phyloP scores from a whole-genome alignment of 1,140 invertebrate genomes.

The Drosophila lowei region DNA sequence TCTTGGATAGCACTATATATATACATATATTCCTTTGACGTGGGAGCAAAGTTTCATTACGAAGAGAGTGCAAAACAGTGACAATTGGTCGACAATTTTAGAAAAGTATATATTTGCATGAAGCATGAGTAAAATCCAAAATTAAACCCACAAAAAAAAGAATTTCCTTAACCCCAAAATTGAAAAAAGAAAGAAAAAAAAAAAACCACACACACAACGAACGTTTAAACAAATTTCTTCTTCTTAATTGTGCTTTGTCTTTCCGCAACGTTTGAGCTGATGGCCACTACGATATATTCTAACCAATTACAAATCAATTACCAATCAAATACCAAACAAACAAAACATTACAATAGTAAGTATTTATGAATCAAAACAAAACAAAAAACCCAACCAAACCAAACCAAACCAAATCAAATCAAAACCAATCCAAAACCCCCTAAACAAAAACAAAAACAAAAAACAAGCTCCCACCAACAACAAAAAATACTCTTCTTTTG shows the following conservation, averaged over 20 bases:
- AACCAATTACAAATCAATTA: slow-evolving; percentile 79
- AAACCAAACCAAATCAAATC: slow-evolving; percentile 14
- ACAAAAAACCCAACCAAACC: slow-evolving; percentile 24
- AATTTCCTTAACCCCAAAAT: slow-evolving; percentile 37
- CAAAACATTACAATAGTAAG: slow-evolving; percentile 72
- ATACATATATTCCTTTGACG: slow-evolving; percentile 50
- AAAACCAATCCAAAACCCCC: not conserved
- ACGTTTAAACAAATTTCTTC: slow-evolving; percentile 75
- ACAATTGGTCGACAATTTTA: slow-evolving; percentile 40
- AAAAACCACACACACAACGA: slow-evolving; percentile 13
- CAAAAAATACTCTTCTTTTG: slow-evolving; percentile 33
- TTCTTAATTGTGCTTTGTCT: slow-evolving; percentile 83
- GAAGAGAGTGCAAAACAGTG: slow-evolving; percentile 52
- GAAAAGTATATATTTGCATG: slow-evolving; percentile 50
- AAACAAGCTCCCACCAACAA: slow-evolving; percentile 4
- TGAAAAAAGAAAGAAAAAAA: slow-evolving; percentile 11
- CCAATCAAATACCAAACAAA: slow-evolving; percentile 71
- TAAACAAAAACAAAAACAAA: not conserved
- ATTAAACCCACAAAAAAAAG: slow-evolving; percentile 2
- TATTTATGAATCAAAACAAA: slow-evolving; percentile 60
- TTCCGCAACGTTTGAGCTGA: slow-evolving; percentile 84
- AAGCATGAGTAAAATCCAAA: slow-evolving; percentile 9
- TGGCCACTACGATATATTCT: slow-evolving; percentile 83
- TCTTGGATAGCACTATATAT: not conserved
- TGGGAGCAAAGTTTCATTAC: slow-evolving; percentile 70